A percentile compares a stretch with the other conserved stretches of the same genome.
These are phyloP conservation scores for Furnarius figulus DNA, from an alignment of 2,113 vertebrate species.

Conservation along the genomic window DNA sequence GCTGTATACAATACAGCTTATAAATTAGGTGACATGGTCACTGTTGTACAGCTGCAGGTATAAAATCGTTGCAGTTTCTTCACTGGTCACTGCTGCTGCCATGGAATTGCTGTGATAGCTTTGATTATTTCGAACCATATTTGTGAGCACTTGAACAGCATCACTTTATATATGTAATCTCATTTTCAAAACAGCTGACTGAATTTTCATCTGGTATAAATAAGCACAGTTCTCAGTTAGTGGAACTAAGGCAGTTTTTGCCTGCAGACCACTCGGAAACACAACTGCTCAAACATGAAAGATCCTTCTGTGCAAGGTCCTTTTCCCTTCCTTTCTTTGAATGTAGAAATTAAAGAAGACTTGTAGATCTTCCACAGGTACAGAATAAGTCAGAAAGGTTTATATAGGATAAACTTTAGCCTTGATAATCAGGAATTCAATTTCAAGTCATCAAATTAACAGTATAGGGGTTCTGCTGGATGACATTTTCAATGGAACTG, in stretches of 20 bases:
- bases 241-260: not conserved
- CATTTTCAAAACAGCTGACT: not conserved
- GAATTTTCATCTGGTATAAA: not conserved
- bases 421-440: not conserved
- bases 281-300: not conserved
- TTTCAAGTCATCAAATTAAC: not conserved
- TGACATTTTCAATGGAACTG: not conserved
- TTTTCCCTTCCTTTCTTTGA: not conserved
- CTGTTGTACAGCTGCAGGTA: not conserved
- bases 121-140: not conserved
- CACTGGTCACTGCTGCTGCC: not conserved
- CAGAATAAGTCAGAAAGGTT: not conserved
- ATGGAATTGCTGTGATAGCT: not conserved
- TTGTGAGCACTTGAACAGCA: not conserved
- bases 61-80: not conserved
- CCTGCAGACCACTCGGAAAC: not conserved
- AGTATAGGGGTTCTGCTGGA: not conserved
- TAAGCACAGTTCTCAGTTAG: not conserved
- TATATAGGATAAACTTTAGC: not conserved
- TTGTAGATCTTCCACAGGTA: not conserved
- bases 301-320: not conserved
- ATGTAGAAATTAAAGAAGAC: not conserved
- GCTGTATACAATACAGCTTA: not conserved
- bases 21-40: not conserved
- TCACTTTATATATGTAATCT: not conserved